Evolutionary conservation across 2,113 vertebrate genomes (phyloP), one percentile per base, ranked within the genome.

Genomic region (Seriola rivoliana): DNA sequence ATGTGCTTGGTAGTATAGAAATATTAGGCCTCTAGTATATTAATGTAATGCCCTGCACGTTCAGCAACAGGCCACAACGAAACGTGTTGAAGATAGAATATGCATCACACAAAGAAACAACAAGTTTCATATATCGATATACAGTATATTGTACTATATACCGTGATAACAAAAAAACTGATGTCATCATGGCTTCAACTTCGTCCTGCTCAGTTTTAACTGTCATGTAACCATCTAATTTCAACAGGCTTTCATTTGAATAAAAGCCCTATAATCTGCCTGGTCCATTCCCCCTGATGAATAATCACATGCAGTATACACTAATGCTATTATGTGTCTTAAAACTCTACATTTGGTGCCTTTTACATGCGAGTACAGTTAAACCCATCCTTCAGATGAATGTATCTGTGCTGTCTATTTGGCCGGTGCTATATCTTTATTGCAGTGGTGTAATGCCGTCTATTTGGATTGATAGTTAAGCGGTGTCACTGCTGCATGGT

Each of bases 181-280:
- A 32, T 25, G 13, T 36, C 9, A 36, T 42, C 16, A 14, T 0
- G 16, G 17, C 48, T 3, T 19, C 48, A 50, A 8, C 21, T 58
- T 34, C 8, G 57, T 40, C 9, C 25, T 19, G 32, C 42, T 42
- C 40, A 71, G 36, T 44, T n/a, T 21, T 52, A 19, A 21, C 50
- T n/a, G 19, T 55, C 21, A 25, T 1, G 1, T 38, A 12, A 54
- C 2, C 32, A 34, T 34, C 7, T 34, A 32, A 32, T 34, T 32
- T 67, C 23, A 52, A 29, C 23, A 23, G 25, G 25, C 12, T 52
- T 40, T 58, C 2, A 65, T 60, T 42, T 55, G 2, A 72, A n/a
- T 72, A 62, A 72, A 80, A 75, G 40, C 23, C 8, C 10, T 50
- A 3, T 71, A 78, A 80, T 80, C 82, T 72, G 29, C 52, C 32